Percentiles rank a stretch among this genome's conserved stretches.
These are phyloP conservation scores for Virgularia gustaviana DNA, from an alignment of 92 coral and sea anemone genomes.

Conservation along the genomic window DNA sequence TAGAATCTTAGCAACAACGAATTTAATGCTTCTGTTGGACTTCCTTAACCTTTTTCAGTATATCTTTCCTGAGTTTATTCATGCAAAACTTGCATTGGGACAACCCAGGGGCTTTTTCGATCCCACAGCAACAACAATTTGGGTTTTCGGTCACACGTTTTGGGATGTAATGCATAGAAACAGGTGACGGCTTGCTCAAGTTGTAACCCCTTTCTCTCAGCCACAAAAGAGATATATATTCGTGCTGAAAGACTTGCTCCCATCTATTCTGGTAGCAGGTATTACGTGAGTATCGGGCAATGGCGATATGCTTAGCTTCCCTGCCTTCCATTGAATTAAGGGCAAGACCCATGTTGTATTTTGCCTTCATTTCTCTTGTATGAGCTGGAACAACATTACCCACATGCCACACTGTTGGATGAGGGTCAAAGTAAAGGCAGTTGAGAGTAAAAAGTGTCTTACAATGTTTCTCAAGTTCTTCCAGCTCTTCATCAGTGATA, in stretches of 20 bases:
- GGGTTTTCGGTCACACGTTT: conserved; percentile 18
- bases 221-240: conserved; percentile 29
- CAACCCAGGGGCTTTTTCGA: not conserved
- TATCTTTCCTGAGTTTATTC: conserved; percentile 5
- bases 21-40: not conserved
- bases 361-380: conserved; percentile 38
- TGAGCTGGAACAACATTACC: conserved; percentile 36
- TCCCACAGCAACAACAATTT: not conserved
- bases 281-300: conserved; percentile 23
- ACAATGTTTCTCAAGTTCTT: not conserved
- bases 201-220: conserved; percentile 31
- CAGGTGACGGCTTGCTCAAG: conserved; percentile 20
- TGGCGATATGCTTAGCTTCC: conserved; percentile 19
- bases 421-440: conserved; percentile 9
- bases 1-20: not conserved
- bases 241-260: no score
- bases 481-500: conserved; percentile 6
- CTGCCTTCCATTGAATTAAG: conserved; percentile 40
- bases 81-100: not conserved
- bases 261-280: conserved; percentile 16
- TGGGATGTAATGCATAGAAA: conserved; percentile 22
- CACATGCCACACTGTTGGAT: conserved; percentile 34
- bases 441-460: conserved; percentile 22
- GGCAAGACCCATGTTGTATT: conserved; percentile 46
- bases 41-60: conserved; percentile 6